Base-by-base conservation (phyloP, 2,888 invertebrate species). In the Calephelis perditalis region DNA sequence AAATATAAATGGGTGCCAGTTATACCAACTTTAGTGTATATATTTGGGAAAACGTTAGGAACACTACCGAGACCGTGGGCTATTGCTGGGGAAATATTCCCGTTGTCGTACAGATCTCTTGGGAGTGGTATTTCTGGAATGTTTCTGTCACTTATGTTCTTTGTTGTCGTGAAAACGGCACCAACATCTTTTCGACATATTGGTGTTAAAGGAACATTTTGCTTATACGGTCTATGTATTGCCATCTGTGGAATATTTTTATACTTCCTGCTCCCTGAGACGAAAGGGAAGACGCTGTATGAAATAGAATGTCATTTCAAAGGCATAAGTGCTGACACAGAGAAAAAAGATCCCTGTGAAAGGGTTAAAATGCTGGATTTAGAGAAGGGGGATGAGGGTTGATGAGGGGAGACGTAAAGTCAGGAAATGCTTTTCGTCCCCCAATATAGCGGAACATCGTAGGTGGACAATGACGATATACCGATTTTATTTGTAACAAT, bases 21-120 rank as follows among this genome's bases (percentile, higher is more conserved):
- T 60, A 74, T 92, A 72, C 84, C 91, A 62, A 78, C 92, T 46
- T 65, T 94, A 63, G 67, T 78, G 0, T 94, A 94, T 62, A 92
- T 93, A 12, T 88, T 91, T 36, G 92, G 92, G 11, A 88, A 93
- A 59, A 91, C 92, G 1, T 74, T 93, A 10, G 94, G 95, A 0
- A 85, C 93, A 46, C 74, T 93, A 37, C 93, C 94, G 0, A 82
- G 95, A 59, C 95, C 95, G 0, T 95, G 95, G 93, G 92, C 94
- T 10, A 92, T 95, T 75, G 93, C 94, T 63, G 94, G 94, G 0
- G 95, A 95, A 74, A 84, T 95, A 5, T 95, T 94, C 68, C 92
- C 94, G 0, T 81, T 92, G 35, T 88, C 89, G 1, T 92, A 92
- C 59, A 88, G 94, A 55, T 94, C 94, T 43, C 76, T 94, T 0